These are phyloP conservation scores for Zootoca vivipara DNA, from an alignment of 2,113 vertebrate genomes.

Conservation along the genomic window DNA sequence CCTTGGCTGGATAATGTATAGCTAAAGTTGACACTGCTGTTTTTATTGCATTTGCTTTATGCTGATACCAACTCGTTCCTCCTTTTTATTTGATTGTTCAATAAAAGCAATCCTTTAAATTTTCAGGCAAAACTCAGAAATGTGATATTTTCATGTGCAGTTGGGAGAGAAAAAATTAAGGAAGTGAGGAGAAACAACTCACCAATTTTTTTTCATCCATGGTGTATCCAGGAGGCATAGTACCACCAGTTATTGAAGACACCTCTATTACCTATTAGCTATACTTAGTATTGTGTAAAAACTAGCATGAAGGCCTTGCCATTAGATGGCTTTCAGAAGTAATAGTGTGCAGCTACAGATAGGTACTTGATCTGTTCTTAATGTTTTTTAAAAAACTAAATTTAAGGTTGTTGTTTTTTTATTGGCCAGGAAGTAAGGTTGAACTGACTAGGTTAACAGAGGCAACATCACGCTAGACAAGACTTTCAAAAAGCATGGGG, in stretches of 20 bases:
- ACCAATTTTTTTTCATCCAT: background rate
- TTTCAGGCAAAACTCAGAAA: background rate
- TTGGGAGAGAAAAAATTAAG: no score
- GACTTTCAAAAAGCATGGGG: no score
- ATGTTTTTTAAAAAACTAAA: background rate
- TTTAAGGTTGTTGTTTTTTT: background rate
- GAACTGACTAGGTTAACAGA: no score
- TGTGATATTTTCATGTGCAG: background rate
- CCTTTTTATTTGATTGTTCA: background rate
- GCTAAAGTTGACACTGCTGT: background rate
- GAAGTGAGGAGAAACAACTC: background rate
- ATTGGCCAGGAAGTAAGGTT: background rate
- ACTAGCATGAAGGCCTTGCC: background rate
- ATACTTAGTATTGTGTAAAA: background rate
- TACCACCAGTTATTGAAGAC: background rate
- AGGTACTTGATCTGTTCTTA: background rate
- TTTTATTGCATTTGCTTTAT: background rate
- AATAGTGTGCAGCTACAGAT: background rate
- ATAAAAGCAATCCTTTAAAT: background rate
- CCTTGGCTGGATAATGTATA: background rate
- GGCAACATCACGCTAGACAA: no score
- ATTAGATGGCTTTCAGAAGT: background rate
- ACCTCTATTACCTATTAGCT: background rate
- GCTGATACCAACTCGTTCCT: background rate
- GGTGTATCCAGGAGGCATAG: background rate